Evolutionary conservation across 2,888 invertebrate species (phyloP).

Genomic region (Ptilodon capucinus): DNA sequence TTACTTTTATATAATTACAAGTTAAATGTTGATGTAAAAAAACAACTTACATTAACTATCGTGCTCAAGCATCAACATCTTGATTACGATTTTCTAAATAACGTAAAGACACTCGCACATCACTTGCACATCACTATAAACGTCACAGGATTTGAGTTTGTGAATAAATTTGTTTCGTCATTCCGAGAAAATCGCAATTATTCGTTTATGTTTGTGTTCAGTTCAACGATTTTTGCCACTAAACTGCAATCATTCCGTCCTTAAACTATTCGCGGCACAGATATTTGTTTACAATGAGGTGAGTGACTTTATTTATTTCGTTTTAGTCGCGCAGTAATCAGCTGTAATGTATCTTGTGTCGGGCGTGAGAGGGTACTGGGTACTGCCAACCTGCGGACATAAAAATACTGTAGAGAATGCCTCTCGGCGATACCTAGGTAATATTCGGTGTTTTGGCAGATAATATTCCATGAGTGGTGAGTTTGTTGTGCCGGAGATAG

Average conservation of each 20-base stretch:
- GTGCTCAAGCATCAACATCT: not conserved
- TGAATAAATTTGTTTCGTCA: constrained; percentile 1
- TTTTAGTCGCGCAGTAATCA: constrained; percentile 19
- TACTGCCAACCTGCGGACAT: constrained; percentile 43
- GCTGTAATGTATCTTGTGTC: constrained; percentile 32
- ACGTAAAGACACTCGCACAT: not conserved
- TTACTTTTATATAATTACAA: too few species aligned
- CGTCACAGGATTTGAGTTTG: constrained; percentile 13
- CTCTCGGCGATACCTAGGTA: constrained; percentile 27
- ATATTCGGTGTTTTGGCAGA: constrained; percentile 50
- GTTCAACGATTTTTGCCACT: constrained; percentile 13
- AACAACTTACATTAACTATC: not conserved
- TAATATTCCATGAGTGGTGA: constrained; percentile 56
- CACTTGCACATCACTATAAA: constrained; percentile 21
- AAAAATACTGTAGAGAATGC: constrained; percentile 23
- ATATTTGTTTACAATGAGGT: constrained; percentile 45
- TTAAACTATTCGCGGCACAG: constrained; percentile 15
- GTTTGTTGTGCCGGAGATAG: constrained; percentile 23
- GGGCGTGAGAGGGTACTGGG: constrained; percentile 42
- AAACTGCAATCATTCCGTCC: constrained; percentile 20
- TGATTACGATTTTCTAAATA: too few species aligned
- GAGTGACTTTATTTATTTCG: constrained; percentile 24
- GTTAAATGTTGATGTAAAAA: too few species aligned
- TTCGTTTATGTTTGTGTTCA: constrained; percentile 16
- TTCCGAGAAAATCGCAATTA: not conserved